A percentile compares a stretch with the other conserved stretches of the same genome.
phyloP scores from a whole-genome alignment of 2,888 invertebrate species.

The Ephialtes manifestator region DNA sequence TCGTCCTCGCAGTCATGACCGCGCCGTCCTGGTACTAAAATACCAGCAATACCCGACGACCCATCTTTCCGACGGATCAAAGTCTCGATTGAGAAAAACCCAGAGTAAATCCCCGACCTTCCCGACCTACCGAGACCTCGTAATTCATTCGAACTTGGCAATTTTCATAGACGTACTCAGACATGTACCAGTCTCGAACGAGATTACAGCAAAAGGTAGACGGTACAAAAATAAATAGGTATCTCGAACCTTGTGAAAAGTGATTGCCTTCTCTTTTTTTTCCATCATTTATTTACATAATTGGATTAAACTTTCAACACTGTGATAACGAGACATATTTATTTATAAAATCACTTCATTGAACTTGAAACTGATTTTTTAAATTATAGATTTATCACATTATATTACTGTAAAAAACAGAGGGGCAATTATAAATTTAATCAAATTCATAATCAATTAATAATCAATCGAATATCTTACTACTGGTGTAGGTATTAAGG shows the following conservation, averaged over 20 bases:
- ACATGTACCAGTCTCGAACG: not conserved
- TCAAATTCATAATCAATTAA: not conserved
- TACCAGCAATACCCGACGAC: constrained; percentile 3
- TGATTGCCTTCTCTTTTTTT: not conserved
- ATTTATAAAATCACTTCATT: no score
- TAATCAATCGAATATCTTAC: no score
- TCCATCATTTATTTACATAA: not conserved
- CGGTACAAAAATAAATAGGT: not conserved
- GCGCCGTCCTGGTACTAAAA: not conserved
- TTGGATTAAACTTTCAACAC: no score
- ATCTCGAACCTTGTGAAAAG: not conserved
- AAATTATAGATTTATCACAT: no score
- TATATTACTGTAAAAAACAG: no score
- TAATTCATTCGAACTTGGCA: not conserved
- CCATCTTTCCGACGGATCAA: constrained; percentile 31
- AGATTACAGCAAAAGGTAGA: not conserved
- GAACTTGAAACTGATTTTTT: no score
- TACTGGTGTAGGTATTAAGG: no score
- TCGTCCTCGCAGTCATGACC: constrained; percentile 29
- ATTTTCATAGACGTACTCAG: not conserved
- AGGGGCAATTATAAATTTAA: no score
- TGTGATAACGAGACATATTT: no score
- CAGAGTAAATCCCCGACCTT: constrained; percentile 39
- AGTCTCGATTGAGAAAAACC: constrained; percentile 36
- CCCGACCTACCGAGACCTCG: not conserved